Base-by-base conservation (phyloP, 2,113 vertebrate genomes). In the Lonchura striata region DNA sequence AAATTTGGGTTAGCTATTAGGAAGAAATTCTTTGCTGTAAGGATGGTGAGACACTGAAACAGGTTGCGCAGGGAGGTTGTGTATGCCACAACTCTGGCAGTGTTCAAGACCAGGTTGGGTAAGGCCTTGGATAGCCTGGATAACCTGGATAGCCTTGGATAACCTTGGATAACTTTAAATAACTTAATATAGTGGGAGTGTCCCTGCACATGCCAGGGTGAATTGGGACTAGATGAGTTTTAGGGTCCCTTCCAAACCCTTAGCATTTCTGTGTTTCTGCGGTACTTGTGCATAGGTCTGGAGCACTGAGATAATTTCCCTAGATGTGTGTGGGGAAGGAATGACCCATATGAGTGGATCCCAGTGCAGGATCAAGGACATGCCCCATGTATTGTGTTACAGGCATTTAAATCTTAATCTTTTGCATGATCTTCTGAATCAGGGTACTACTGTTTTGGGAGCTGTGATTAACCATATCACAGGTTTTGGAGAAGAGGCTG, bases 401-500 rank as follows among this genome's bases (percentile, higher is more conserved):
- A 91, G 37, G 18, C 60, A 33, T 91, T 94, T 92, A 89, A 82
- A 91, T 86, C 68, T 63, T 44, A 88, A 61, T 82, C 63, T 90
- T 94, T 80, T 50, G 39, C 10, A 25, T 77, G 57, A 86, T 71
- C 78, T 88, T 57, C 52, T 86, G 70, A 90, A 37, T 69, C 53
- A 65, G 20, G 30, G 31, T 72, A 70, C 79, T 94, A 70, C 82
- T 92, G 82, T 90, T 86, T 82, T 71, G 94, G 82, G 71, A 94
- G 75, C 79, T 86, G 66, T 65, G 79, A 90, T 92, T 86, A 59
- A 82, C 93, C 90, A 76, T 88, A 63, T 82, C 54, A 80, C 54
- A 82, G 20, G 15, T 84, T 89, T 52, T 68, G 27, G 65, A 72
- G 59, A 80, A 72, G 92, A 95, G 90, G 70, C 50, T 94, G 59